Conservation (phyloP, 2,797 vertebrate species). For the Malurus splendens region DNA sequence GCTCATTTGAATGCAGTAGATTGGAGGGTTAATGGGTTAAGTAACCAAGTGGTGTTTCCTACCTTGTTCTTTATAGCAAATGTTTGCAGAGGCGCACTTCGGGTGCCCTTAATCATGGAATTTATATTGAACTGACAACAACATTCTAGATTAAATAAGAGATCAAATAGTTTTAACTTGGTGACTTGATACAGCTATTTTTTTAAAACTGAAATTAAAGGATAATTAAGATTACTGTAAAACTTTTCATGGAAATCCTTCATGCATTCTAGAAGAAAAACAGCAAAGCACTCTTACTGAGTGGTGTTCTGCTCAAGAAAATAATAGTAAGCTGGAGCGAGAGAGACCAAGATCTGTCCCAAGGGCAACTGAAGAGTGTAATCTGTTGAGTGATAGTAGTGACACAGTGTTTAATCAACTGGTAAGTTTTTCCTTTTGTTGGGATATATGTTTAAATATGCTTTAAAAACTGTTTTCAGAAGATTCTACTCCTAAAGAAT, state of each 20-base stretch:
- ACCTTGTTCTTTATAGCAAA: neutral
- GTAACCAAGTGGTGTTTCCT: neutral
- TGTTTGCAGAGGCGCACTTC: neutral
- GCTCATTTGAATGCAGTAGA: fast-evolving
- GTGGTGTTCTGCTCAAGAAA: conserved; percentile 80
- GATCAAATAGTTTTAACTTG: neutral
- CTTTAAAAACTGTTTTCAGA: neutral
- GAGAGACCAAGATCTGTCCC: conserved; percentile 57
- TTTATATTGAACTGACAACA: neutral
- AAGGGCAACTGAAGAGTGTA: conserved; percentile 63
- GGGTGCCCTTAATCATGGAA: neutral
- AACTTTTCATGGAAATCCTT: neutral
- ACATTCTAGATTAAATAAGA: neutral
- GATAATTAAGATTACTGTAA: neutral
- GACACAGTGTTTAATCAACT: conserved; percentile 72
- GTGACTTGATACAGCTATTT: fast-evolving
- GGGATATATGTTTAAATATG: neutral
- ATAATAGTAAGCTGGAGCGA: conserved; percentile 49
- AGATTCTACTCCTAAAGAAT: neutral
- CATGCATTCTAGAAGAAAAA: conserved; percentile 75
- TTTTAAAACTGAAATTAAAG: neutral
- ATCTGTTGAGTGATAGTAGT: conserved; percentile 68
- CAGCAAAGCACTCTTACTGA: conserved; percentile 80
- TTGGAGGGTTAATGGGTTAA: neutral
- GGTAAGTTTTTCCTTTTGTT: conserved; percentile 66